Evolutionary conservation across 2,113 vertebrate genomes (phyloP), one percentile per base, ranked within the genome.

Genomic region (Suricata suricatta): DNA sequence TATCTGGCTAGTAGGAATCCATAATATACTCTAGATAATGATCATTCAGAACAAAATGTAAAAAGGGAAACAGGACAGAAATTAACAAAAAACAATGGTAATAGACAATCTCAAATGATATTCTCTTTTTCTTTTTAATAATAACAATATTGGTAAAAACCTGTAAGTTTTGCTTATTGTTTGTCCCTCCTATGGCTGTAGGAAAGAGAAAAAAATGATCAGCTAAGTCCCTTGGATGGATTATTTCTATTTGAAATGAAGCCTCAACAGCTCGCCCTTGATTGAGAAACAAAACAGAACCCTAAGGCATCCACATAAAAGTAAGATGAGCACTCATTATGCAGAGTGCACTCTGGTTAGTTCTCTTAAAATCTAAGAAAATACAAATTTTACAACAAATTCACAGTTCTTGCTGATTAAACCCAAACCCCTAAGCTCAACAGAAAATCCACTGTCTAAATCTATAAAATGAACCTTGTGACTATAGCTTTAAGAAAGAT

Each of bases 161-260:
- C 2, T 5, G 1, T 4, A 83, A 31, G 13, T 88, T 91, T 71
- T 71, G 13, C 29, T 6, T 52, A 23, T 64, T 84, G 83, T n/a
- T 77, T 50, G 17, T 52, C 21, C 33, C 2, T 66, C 15, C 11
- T 60, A 5, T 27, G 23, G 3, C 16, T 84, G 4, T 60, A 33
- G 27, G 5, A 21, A n/a, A 63, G 41, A 81, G 64, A 54, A 29
- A 41, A 41, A 13, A 50, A 7, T 47, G 47, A 19, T 29, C 29
- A 4, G 2, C 15, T 69, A 63, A 68, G 2, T 69, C 64, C 3
- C 6, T 68, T 76, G 25, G 25, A 10, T 41, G 11, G 6, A 63
- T 52, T 12, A 79, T 69, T 71, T 92, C 50, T 88, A 29, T 69
- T 63, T 77, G 96, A 69, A 87, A 79, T 79, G 72, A 83, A 95